A percentile compares a stretch with the other conserved stretches of the same genome.
Conservation (phyloP, 1,140 invertebrate species). For the Leptinotarsa texana region DNA sequence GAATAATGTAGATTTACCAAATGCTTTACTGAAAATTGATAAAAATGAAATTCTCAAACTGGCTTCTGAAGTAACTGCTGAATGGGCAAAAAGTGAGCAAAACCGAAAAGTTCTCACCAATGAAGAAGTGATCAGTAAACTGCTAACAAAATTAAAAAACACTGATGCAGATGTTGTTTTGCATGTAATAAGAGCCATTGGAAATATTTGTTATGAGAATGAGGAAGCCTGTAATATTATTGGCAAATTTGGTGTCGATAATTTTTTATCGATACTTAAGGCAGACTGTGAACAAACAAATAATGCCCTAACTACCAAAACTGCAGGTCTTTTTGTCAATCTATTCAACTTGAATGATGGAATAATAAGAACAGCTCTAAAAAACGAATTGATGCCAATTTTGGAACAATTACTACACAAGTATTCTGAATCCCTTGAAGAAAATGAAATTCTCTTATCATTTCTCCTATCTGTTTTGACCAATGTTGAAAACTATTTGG, state of each 20-base stretch:
- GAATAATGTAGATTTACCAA: slow-evolving; percentile 33
- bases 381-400: slow-evolving; percentile 69
- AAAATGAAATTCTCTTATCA: slow-evolving; percentile 45
- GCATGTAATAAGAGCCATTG: slow-evolving; percentile 78
- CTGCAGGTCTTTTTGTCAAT: slow-evolving; percentile 75
- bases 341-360: slow-evolving; percentile 75
- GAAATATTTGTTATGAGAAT: slow-evolving; percentile 88
- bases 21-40: slow-evolving; percentile 35
- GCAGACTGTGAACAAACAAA: slow-evolving; percentile 48
- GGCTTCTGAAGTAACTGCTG: slow-evolving; percentile 69
- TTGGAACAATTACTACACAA: slow-evolving; percentile 57
- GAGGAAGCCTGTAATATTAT: slow-evolving; percentile 68
- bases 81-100: slow-evolving; percentile 70
- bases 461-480: slow-evolving; percentile 74
- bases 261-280: slow-evolving; percentile 59
- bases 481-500: slow-evolving; percentile 72
- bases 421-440: slow-evolving; percentile 37
- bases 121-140: slow-evolving; percentile 61
- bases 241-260: slow-evolving; percentile 63
- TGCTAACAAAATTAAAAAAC: slow-evolving; percentile 61
- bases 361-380: slow-evolving; percentile 67
- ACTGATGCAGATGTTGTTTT: slow-evolving; percentile 61
- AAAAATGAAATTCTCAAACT: slow-evolving; percentile 39
- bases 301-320: slow-evolving; percentile 39
- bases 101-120: slow-evolving; percentile 70